Evolutionary conservation across 2,797 vertebrate genomes (phyloP).

Genomic region (Synaphobranchus kaupii): DNA sequence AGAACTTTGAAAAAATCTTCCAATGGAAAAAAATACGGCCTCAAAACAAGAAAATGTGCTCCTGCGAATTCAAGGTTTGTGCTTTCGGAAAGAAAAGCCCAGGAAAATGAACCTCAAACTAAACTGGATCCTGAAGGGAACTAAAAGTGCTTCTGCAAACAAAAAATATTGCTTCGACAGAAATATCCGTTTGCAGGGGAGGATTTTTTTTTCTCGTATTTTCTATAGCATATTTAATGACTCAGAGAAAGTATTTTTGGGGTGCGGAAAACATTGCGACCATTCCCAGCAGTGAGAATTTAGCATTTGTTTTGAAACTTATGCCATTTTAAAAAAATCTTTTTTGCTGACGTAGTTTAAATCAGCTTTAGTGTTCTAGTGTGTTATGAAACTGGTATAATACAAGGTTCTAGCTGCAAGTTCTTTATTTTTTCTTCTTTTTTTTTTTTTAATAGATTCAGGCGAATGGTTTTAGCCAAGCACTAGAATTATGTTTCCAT

Average conservation of each 20-base stretch:
- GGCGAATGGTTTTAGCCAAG: background rate
- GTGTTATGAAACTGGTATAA: background rate
- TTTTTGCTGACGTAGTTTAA: background rate
- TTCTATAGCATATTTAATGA: background rate
- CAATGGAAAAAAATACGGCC: background rate
- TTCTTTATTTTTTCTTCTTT: background rate
- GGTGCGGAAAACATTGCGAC: background rate
- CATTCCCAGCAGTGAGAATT: background rate
- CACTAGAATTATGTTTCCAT: background rate
- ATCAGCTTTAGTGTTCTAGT: background rate
- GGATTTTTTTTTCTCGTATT: background rate
- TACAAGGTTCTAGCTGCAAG: background rate
- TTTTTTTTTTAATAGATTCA: background rate
- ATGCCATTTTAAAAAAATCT: background rate
- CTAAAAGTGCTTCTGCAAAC: background rate
- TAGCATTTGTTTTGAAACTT: background rate
- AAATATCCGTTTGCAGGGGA: background rate
- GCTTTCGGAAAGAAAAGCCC: background rate
- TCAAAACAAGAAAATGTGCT: background rate
- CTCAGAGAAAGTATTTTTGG: slow-evolving; percentile 1
- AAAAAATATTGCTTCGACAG: background rate
- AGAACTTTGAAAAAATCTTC: background rate
- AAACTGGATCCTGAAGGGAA: background rate
- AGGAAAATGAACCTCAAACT: background rate
- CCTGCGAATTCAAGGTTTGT: background rate